Base-by-base conservation (phyloP, 1,140 invertebrate species). In the Drosophila parabipectinata region DNA sequence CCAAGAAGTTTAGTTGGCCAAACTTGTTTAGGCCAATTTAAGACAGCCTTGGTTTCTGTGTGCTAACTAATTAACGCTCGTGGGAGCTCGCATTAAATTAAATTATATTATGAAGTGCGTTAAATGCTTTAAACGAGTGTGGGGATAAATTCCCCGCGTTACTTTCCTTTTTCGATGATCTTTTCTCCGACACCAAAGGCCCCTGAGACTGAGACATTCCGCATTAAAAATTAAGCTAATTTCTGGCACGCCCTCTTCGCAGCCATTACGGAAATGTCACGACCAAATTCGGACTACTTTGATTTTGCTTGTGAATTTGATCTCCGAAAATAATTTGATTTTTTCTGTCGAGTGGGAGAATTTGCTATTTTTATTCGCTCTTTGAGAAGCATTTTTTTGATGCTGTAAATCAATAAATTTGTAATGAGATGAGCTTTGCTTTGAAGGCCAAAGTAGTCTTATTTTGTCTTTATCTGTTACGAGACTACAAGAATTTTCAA, bases 171-270 rank as follows among this genome's bases (percentile, higher is more conserved):
- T 37, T 32, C 50, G 24, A 30, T 39, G 26, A 50, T 41, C n/a
- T 26, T 55, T 32, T 14, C 44, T 50, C 39, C 57, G 52, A 32
- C 67, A 48, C 32, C 10, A 18, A 30, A 30, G 41, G 41, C 24
- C 30, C 15, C 8, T 26, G 4, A 57, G 47, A 72, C 52, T 60
- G 54, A 71, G 55, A 72, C 55, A 72, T 60, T 72, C 55, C 30
- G 24, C 68, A 72, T 72, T 71, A 72, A 72, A 72, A 72, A 72
- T 72, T 72, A 72, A 72, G 55, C 68, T 60, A 53, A 72, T 72
- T 72, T 72, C 24, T 41, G 47, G 18, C 14, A 15, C 52, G 21
- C 21, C 54, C 54, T 26, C 18, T 54, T 47, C 8, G 9, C 53
- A 28, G n/a, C 32, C 52, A 71, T 72, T 72, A 72, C 18, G 67